Percentiles rank a stretch among this genome's conserved stretches.
phyloP scores from a whole-genome alignment of 1,140 invertebrate species.

The Paracyclopina nana region DNA sequence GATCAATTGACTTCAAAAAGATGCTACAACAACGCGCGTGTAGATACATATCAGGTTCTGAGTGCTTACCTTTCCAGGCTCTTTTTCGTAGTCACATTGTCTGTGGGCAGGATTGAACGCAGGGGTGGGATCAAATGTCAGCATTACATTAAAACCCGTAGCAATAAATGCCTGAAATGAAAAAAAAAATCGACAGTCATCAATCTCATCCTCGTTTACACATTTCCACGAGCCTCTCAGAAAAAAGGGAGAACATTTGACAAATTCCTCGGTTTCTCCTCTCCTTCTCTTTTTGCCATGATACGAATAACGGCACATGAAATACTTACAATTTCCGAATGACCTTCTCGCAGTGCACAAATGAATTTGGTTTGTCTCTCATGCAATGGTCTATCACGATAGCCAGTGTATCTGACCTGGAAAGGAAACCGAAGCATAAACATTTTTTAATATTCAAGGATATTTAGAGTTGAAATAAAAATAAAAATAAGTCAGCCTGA shows the following conservation, averaged over 20 bases:
- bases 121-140: conserved; percentile 6
- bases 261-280: neutral
- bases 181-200: neutral
- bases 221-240: neutral
- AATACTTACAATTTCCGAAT: conserved; percentile 41
- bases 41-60: neutral
- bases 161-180: conserved; percentile 2
- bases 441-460: too few relatives aligned
- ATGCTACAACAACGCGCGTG: neutral
- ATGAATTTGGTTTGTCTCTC: conserved; percentile 80
- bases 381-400: conserved; percentile 68
- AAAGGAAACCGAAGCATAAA: conserved; percentile 17
- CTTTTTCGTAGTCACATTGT: conserved; percentile 69
- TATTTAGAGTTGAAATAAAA: too few relatives aligned
- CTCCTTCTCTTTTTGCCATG: too few relatives aligned
- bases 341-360: conserved; percentile 75
- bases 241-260: neutral
- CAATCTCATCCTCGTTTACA: neutral
- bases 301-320: conserved; percentile 4
- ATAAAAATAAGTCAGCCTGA: too few relatives aligned
- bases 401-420: conserved; percentile 81
- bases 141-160: conserved; percentile 11
- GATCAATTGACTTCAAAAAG: neutral
- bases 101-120: neutral
- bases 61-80: conserved; percentile 67